phyloP scores from a whole-genome alignment of 2,797 vertebrate genomes.

The Emydoidea blandingii region DNA sequence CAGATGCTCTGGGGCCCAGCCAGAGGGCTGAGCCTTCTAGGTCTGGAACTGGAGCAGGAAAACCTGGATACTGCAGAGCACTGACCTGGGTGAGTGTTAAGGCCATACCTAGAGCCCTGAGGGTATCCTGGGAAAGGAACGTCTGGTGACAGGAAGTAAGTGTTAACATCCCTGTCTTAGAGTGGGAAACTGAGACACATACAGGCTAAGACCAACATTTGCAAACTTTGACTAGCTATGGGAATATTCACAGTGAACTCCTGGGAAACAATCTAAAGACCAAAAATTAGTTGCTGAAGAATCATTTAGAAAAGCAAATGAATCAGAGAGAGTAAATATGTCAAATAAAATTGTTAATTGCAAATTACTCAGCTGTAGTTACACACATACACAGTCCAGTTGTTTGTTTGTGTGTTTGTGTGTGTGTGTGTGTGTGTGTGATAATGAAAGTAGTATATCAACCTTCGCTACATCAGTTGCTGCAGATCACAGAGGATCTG shows the following conservation, averaged over 20 bases:
- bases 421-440: not conserved
- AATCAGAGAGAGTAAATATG: not conserved
- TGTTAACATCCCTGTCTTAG: not conserved
- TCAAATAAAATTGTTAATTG: not conserved
- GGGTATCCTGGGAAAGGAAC: not conserved
- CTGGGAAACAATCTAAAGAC: not conserved
- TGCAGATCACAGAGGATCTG: not conserved
- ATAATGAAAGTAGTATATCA: slow-evolving; percentile 2
- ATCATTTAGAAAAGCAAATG: not conserved
- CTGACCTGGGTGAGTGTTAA: not conserved
- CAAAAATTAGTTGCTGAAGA: not conserved
- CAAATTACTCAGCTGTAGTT: not conserved
- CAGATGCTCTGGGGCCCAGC: not conserved
- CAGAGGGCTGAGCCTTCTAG: not conserved
- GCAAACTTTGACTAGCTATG: not conserved
- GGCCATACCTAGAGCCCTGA: not conserved
- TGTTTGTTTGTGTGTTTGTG: too few relatives aligned
- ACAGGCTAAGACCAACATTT: not conserved
- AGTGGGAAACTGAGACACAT: not conserved
- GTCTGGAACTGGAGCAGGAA: not conserved
- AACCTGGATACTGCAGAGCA: not conserved
- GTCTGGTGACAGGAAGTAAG: not conserved
- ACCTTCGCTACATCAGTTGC: not conserved
- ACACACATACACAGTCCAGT: too few relatives aligned
- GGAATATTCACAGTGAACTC: not conserved